phyloP scores from a whole-genome alignment of 2,888 invertebrate genomes.

The Tiliacea citrago region DNA sequence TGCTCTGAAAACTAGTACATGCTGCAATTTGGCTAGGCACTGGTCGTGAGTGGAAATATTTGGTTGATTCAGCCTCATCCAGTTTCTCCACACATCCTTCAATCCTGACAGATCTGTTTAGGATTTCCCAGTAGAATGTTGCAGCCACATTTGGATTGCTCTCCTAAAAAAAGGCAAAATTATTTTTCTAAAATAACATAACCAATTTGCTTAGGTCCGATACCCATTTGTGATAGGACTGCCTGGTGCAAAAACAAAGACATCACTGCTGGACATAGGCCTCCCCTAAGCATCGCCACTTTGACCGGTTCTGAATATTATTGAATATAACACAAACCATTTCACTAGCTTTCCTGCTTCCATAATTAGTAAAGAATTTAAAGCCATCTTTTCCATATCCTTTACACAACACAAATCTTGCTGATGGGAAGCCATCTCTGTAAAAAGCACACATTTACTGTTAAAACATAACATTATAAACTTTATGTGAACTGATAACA shows the following conservation, averaged over 20 bases:
- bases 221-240: too few relatives aligned
- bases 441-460: slow-evolving; percentile 63
- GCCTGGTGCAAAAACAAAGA: too few relatives aligned
- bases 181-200: too few relatives aligned
- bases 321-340: slow-evolving; percentile 88
- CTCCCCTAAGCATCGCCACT: too few relatives aligned
- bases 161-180: slow-evolving; percentile 83
- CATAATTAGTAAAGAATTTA: slow-evolving; percentile 98
- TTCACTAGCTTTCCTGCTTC: slow-evolving; percentile 97
- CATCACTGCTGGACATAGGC: too few relatives aligned
- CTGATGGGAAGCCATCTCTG: slow-evolving; percentile 96
- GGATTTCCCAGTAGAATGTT: slow-evolving; percentile 97
- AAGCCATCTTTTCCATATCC: slow-evolving; percentile 96
- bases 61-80: slow-evolving; percentile 93
- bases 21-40: slow-evolving; percentile 97
- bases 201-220: too few relatives aligned
- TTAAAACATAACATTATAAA: neutral
- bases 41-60: slow-evolving; percentile 96
- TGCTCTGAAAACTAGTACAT: slow-evolving; percentile 95
- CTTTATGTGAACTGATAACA: slow-evolving; percentile 23
- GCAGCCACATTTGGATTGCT: slow-evolving; percentile 97
- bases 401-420: slow-evolving; percentile 97
- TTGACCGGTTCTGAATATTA: neutral
- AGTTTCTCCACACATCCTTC: slow-evolving; percentile 96
- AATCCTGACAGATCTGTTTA: slow-evolving; percentile 96